These are phyloP conservation scores for Danio tinwini DNA, from an alignment of 2,797 vertebrate genomes.

Conservation along the genomic window DNA sequence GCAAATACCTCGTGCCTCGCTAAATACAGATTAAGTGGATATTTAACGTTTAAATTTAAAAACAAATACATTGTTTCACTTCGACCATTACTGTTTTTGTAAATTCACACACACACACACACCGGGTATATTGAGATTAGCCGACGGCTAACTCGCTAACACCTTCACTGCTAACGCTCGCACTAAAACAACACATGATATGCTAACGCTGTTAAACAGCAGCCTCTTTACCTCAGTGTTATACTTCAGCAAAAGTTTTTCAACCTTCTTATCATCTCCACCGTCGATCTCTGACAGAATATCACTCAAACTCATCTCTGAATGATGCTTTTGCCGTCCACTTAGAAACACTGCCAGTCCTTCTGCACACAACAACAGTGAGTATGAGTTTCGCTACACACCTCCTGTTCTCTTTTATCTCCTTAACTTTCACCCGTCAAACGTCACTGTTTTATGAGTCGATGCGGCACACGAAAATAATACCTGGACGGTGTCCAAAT, in stretches of 20 bases:
- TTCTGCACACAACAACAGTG: conserved; percentile 2
- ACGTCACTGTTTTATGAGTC: conserved; percentile 61
- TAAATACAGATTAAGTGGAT: not conserved
- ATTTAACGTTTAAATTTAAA: not conserved
- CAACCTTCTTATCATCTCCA: conserved; percentile 74
- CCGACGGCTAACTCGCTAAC: conserved; percentile 29
- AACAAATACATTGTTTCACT: not conserved
- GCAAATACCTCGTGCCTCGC: not conserved
- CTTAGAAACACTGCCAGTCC: not conserved
- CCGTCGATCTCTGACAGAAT: conserved; percentile 79
- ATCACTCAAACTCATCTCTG: conserved; percentile 77
- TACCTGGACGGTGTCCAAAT: not conserved
- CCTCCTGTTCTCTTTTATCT: conserved; percentile 54
- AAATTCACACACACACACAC: not conserved
- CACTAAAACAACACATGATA: not conserved
- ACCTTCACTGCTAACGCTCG: conserved; percentile 7
- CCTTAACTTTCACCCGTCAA: conserved; percentile 57
- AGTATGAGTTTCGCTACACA: not conserved
- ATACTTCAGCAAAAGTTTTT: conserved; percentile 80
- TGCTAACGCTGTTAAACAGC: conserved; percentile 40
- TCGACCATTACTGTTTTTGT: not conserved
- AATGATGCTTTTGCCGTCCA: conserved; percentile 2
- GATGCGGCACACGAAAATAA: not conserved
- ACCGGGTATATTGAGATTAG: not conserved
- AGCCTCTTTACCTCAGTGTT: conserved; percentile 85